Conservation (phyloP, 2,113 vertebrate species). For the Trochalopteron elliotii region DNA sequence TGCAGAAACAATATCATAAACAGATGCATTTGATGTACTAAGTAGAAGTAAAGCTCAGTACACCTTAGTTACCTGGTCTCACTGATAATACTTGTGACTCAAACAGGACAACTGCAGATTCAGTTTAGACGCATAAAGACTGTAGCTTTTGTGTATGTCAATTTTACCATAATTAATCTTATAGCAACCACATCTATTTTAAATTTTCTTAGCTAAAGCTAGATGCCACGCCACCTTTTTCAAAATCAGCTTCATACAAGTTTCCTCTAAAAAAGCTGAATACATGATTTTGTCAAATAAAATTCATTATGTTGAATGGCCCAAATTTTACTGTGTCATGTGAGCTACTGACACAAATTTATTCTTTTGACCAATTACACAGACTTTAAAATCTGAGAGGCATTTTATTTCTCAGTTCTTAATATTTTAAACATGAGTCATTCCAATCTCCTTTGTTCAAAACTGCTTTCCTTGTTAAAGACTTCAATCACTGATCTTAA, state of each 20-base stretch:
- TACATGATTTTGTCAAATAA: neutral
- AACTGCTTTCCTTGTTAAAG: neutral
- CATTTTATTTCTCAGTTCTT: neutral
- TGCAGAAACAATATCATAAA: neutral
- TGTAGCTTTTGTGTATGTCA: neutral
- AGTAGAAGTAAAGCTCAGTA: neutral
- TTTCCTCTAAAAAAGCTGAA: neutral
- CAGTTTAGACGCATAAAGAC: neutral
- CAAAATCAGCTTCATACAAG: neutral
- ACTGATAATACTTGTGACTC: neutral
- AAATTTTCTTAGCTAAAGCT: neutral
- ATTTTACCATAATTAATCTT: neutral
- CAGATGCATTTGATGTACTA: neutral
- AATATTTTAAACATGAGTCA: neutral
- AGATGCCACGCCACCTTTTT: neutral
- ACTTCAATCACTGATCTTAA: neutral
- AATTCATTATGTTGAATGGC: neutral
- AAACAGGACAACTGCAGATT: neutral
- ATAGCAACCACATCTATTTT: neutral
- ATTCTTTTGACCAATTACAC: neutral
- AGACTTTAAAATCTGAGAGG: neutral
- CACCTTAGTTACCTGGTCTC: neutral
- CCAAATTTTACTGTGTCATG: neutral
- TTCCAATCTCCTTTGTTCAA: neutral
- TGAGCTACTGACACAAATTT: neutral